Evolutionary conservation across 2,113 vertebrate genomes (phyloP), one percentile per base, ranked within the genome.

Genomic region (Apodemus sylvaticus): DNA sequence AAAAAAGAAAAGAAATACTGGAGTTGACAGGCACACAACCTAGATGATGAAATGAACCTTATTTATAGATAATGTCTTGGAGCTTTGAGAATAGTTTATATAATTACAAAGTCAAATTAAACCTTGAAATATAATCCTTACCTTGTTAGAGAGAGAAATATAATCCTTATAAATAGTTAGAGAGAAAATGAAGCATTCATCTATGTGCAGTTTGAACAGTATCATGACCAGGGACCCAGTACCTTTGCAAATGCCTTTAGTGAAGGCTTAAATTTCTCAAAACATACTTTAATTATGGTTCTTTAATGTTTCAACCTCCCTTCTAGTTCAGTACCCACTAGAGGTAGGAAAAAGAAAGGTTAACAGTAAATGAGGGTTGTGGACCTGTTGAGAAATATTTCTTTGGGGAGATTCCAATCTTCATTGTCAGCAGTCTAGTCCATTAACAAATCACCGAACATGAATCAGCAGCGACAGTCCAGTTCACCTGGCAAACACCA

Each of bases 21-120:
- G 45, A 85, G 11, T 96, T 10, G 53, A 91, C 31, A 86, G 45
- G n/a, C 48, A 71, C 5, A 95, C 77, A 94, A 79, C n/a, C 19
- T 74, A 55, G n/a, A 70, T 36, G n/a, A 42, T 24, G 3, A 34
- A 70, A 74, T 74, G 20, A 55, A 48, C 60, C 2, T 94, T 78
- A 26, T 86, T 94, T 81, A 22, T 81, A 86, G 66, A 68, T 89
- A 91, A 91, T 89, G 55, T 64, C 11, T 89, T 95, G 89, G 71
- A 34, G 89, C 55, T 42, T 22, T 78, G 14, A 88, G 82, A 77
- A 71, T 87, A 62, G 66, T 93, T 89, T 70, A 81, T 10, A 29
- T 66, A 86, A 60, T 73, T 89, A 51, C 14, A 89, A 86, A 94
- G 14, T 26, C 90, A 94, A 91, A 76, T 91, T 93, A 62, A 74